Evolutionary conservation across 1,140 invertebrate species (phyloP), one percentile per base, ranked within the genome.

Genomic region (Proales similis): DNA sequence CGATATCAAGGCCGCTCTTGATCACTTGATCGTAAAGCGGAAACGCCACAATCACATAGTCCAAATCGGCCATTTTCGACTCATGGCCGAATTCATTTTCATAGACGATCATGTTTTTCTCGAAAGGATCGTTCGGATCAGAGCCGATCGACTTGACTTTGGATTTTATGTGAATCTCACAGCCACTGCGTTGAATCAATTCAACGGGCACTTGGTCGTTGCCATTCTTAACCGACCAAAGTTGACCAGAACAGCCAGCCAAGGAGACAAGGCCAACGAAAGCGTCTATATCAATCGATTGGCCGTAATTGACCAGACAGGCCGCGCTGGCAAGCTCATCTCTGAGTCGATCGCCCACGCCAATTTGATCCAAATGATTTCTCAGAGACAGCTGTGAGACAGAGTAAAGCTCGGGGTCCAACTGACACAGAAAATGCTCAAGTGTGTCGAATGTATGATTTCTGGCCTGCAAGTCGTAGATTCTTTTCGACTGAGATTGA

Each of bases 221-320:
- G 57, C 84, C 84, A 47, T 79, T 80, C 67, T 80, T 73, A 11
- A 85, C 76, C 12, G 80, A 71, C 81, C 81, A 85, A 14, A 85
- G 69, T 4, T 74, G 71, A 29, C 69, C 67, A 46, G 73, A 74
- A 3, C 78, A 75, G 20, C 80, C 83, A 64, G 82, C 81, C 57
- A 83, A 61, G 7, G 81, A 79, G 3, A 84, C 80, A 51, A 64
- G 65, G 39, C 51, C 51, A 3, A 57, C 51, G 32, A 57, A 57
- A 9, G 36, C 51, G 12, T 57, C 51, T 2, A 57, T 57, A 57
- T 77, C 68, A 2, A 75, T 76, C 20, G 76, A 76, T 69, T 85
- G 83, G 29, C 82, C 82, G 69, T 84, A 85, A 72, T 84, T 84
- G 0, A 77, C 78, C 42, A 78, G 76, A 26, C 79, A 68, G 19